Conservation (phyloP, 2,797 vertebrate genomes). For the Lutjanus campechanus region DNA sequence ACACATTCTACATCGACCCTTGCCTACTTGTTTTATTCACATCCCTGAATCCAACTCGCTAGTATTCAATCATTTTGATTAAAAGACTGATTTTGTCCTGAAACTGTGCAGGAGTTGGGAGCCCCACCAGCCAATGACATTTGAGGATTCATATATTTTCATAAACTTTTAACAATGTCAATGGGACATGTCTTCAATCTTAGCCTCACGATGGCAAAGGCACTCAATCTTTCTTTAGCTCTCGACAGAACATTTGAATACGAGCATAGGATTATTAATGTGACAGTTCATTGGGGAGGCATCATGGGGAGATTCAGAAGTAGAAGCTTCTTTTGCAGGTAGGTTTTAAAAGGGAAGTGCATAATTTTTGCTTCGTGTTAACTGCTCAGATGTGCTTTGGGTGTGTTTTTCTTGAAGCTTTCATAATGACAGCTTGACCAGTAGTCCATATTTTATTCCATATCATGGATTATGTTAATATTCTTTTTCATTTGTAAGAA, state of each 20-base stretch:
- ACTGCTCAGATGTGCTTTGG: constrained; percentile 36
- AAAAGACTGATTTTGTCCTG: constrained; percentile 96
- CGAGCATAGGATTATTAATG: constrained; percentile 94
- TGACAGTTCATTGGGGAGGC: constrained; percentile 85
- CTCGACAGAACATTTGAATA: constrained; percentile 96
- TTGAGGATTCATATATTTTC: constrained; percentile 99
- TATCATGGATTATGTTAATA: neutral
- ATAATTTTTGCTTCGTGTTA: constrained; percentile 45
- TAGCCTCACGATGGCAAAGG: constrained; percentile 91
- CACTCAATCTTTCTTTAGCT: constrained; percentile 96
- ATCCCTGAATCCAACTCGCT: constrained; percentile 92
- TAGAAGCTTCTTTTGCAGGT: constrained; percentile 51
- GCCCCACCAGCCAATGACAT: constrained; percentile 91
- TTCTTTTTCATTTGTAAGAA: neutral
- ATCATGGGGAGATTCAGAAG: constrained; percentile 73
- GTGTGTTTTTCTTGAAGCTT: constrained; percentile 52
- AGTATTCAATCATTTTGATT: constrained; percentile 98
- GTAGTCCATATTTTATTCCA: neutral
- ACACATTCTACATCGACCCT: constrained; percentile 40
- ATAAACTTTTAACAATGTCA: constrained; percentile 99
- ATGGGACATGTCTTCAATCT: constrained; percentile 97
- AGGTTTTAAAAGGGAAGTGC: constrained; percentile 58
- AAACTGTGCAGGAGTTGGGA: constrained; percentile 89
- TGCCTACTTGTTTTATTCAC: constrained; percentile 81
- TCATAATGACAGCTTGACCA: constrained; percentile 4